Evolutionary conservation across 1,140 invertebrate genomes (phyloP), one percentile per base, ranked within the genome.

Genomic region (Aphelinus certus): DNA sequence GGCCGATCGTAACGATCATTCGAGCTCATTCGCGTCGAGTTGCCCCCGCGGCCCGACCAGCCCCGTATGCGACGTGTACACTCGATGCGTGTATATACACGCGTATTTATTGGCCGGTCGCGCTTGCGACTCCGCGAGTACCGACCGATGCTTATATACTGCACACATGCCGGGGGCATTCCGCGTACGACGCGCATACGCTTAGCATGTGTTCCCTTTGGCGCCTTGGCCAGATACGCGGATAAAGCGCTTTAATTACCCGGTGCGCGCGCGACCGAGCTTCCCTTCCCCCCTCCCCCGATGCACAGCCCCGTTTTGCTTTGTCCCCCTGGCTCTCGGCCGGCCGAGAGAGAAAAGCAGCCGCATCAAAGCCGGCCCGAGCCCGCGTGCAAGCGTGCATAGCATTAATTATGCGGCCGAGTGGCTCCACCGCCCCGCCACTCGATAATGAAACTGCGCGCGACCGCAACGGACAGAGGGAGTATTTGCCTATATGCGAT

Each of bases 361-460:
- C 42, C 42, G 57, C 71, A 61, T 67, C 64, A 67, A 73, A 73
- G 72, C 65, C 58, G 47, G 65, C 51, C 43, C 48, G 6, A 7
- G 58, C 7, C 9, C 26, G 42, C 51, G 51, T 53, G 51, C 9
- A 53, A 53, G 49, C 60, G 51, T 70, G 67, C 67, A 62, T 64
- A 47, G 57, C 75, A 76, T 76, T 76, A 71, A 76, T 76, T 76
- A 76, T 76, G 69, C 69, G 56, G 46, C 1, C 3, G 45, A 72
- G 56, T 51, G 48, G 53, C 26, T 26, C 26, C 26, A 0, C 26
- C 26, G 0, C 26, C 26, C 26, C 26, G 26, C 26, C 46, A 46
- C n/a, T 49, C 0, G 66, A 64, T 75, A 75, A 75, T 70, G 66
- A 71, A 70, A 70, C 56, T 49, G 51, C 42, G 49, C 48, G 5